phyloP scores from a whole-genome alignment of 2,888 invertebrate genomes.

The Stegophylla sp. region DNA sequence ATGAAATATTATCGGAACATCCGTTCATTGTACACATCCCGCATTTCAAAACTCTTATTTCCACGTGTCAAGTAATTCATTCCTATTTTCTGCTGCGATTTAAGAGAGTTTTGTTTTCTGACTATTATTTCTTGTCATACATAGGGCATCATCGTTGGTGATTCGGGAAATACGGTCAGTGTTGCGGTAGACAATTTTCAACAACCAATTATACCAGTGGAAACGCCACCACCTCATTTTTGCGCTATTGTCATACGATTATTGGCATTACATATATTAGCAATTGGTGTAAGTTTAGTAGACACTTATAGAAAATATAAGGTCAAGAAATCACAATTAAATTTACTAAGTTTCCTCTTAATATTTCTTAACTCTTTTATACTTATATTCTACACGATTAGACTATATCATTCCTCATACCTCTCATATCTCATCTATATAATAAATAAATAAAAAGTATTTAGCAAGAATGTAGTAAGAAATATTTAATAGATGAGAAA shows the following conservation, averaged over 20 bases:
- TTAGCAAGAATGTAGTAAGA: too few relatives aligned
- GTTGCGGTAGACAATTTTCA: conserved; percentile 77
- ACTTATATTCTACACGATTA: too few relatives aligned
- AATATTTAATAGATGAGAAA: too few relatives aligned
- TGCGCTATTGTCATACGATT: conserved; percentile 95
- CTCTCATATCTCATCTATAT: too few relatives aligned
- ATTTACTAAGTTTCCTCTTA: too few relatives aligned
- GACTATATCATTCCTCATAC: too few relatives aligned
- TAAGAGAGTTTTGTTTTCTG: not conserved
- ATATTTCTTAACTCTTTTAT: too few relatives aligned
- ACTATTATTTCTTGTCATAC: conserved; percentile 60
- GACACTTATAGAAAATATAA: not conserved
- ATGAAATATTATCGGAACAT: conserved; percentile 90
- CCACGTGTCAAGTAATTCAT: conserved; percentile 79
- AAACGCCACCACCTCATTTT: conserved; percentile 92
- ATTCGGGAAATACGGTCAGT: conserved; percentile 69
- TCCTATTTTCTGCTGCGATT: not conserved
- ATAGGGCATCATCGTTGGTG: conserved; percentile 81
- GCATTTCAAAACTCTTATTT: conserved; percentile 86
- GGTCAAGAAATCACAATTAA: too few relatives aligned
- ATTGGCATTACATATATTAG: conserved; percentile 92
- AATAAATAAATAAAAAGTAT: too few relatives aligned
- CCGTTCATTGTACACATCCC: conserved; percentile 94
- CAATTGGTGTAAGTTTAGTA: conserved; percentile 76
- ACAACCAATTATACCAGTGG: conserved; percentile 84